Conservation (phyloP, 2,888 invertebrate genomes). For the Crepidodera aurea region DNA sequence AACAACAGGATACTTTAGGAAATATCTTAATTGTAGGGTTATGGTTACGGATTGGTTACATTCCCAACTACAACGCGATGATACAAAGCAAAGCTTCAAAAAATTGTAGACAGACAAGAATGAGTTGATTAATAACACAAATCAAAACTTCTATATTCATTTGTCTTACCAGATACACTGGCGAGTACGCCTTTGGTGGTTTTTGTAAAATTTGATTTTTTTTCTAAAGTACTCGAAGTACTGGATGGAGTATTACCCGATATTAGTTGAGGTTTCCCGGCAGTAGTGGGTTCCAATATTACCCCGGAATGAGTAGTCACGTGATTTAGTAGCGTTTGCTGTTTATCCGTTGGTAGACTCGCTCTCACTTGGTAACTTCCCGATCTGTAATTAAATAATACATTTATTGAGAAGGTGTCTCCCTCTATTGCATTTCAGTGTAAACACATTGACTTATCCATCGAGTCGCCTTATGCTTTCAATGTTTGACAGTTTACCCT, state of each 20-base stretch:
- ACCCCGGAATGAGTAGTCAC: constrained; percentile 58
- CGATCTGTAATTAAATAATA: constrained; percentile 62
- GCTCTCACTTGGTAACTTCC: constrained; percentile 68
- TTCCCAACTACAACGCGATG: too few relatives aligned
- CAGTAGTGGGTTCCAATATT: constrained; percentile 60
- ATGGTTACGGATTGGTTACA: too few relatives aligned
- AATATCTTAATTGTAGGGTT: too few relatives aligned
- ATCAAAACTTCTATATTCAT: constrained; percentile 1
- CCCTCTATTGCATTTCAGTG: too few relatives aligned
- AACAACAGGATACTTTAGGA: too few relatives aligned
- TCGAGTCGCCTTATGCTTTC: too few relatives aligned
- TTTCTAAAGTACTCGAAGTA: constrained; percentile 46
- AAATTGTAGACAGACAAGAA: background rate
- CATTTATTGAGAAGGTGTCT: too few relatives aligned
- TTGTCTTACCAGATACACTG: constrained; percentile 45
- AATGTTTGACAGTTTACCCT: too few relatives aligned
- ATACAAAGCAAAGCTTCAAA: too few relatives aligned
- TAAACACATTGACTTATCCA: too few relatives aligned
- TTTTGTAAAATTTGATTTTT: constrained; percentile 61
- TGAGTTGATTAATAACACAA: too few relatives aligned
- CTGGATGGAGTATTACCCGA: constrained; percentile 39
- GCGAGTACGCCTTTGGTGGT: constrained; percentile 66
- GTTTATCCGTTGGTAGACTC: constrained; percentile 64
- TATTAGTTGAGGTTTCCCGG: constrained; percentile 53
- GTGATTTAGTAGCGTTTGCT: constrained; percentile 59